Base-by-base conservation (phyloP, 2,888 invertebrate genomes). In the Tholera decimalis region DNA sequence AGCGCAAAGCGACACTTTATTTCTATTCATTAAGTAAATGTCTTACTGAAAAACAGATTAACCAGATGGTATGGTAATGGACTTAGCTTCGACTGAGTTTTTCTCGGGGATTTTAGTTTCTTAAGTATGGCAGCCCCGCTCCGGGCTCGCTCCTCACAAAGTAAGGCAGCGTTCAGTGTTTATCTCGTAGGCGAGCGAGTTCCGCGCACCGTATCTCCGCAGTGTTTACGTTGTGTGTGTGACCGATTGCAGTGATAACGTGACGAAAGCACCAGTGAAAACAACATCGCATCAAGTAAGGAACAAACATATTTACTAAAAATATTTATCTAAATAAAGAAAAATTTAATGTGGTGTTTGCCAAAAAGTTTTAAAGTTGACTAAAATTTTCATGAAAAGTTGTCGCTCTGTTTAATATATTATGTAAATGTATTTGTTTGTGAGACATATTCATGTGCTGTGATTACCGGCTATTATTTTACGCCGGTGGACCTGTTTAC, bases 201-300 rank as follows among this genome's bases (percentile, higher is more conserved):
- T 73, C 70, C 74, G 80, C 77, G 79, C 72, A 62, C 67, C 62
- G 64, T 67, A 51, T 58, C 61, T 51, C 66, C 57, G 37, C 54
- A 53, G 88, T 91, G 89, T 91, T 89, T 89, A 89, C 86, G 74
- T 85, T 74, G 85, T 88, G 87, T 87, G 86, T 80, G 85, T 87
- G 88, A 77, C 78, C 50, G 79, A 72, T 86, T 80, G 80, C 79
- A 87, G 92, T 93, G 94, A 93, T 92, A 93, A 89, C 87, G 86
- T 88, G 69, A 66, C 72, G 62, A 64, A 63, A 53, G 55, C 70
- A 81, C 83, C 79, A 84, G 84, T 82, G 79, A 65, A 72, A 65
- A 83, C 81, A 73, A 80, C 81, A 74, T 77, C 73, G 77, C 83
- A 79, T 82, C 69, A 84, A 83, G 88, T 88, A 82, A 85, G 87